Conservation (phyloP, 2,113 vertebrate genomes). For the Bufo gargarizans region DNA sequence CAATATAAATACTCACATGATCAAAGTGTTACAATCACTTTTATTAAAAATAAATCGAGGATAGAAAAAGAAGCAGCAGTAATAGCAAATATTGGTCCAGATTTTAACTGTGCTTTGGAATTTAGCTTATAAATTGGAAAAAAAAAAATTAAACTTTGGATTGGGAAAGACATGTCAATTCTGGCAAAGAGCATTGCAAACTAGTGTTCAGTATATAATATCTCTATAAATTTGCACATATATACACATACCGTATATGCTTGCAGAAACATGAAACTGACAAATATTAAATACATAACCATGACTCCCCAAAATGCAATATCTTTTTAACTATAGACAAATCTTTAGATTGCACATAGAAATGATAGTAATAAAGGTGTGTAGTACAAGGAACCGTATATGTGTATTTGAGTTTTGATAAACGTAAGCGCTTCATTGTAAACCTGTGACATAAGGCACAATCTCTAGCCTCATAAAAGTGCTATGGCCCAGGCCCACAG, state of each 20-base stretch:
- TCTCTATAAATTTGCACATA: not conserved
- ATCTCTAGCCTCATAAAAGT: not conserved
- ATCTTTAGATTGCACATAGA: constrained; percentile 3
- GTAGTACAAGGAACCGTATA: not conserved
- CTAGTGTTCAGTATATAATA: not conserved
- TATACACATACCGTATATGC: not conserved
- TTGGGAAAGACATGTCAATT: not conserved
- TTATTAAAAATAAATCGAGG: constrained; percentile 37
- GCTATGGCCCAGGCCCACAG: too few relatives aligned
- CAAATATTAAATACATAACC: not conserved
- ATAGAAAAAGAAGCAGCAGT: constrained; percentile 41
- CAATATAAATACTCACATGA: too few relatives aligned
- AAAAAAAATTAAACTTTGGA: not conserved
- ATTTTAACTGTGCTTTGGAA: constrained; percentile 44
- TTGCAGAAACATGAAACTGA: not conserved
- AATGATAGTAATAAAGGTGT: not conserved
- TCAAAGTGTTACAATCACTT: constrained; percentile 13
- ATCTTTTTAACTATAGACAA: not conserved
- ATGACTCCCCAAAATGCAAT: not conserved
- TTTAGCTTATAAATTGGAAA: constrained; percentile 11
- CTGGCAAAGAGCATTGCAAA: not conserved
- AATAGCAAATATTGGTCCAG: constrained; percentile 45
- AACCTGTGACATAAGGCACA: not conserved
- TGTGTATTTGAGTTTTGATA: not conserved
- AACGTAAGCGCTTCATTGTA: not conserved